Base-by-base conservation (phyloP, 2,888 invertebrate genomes). In the Limnephilus lunatus region DNA sequence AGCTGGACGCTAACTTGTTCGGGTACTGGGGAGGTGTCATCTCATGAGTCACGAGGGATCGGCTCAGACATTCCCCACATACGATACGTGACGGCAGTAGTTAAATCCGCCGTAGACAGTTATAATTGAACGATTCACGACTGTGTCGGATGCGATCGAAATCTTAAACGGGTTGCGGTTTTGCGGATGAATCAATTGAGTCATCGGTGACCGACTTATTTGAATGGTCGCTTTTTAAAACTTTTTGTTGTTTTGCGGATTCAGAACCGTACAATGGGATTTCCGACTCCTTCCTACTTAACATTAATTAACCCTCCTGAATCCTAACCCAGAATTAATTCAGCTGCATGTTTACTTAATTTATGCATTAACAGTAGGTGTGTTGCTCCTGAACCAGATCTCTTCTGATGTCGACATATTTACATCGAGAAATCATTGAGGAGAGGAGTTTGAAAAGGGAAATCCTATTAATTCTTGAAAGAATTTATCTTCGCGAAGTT, bases 201-300 rank as follows among this genome's bases (percentile, higher is more conserved):
- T 83, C 83, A 83, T 35, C 83, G 83, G 25, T 83, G 83, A 83
- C 83, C 83, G 83, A 83, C 83, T 83, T 83, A 32, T 83, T 83
- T 25, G 83, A 39, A 35, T 83, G 35, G 83, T 83, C 25, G 68
- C 25, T 25, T 25, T 68, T 68, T 68, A 68, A 68, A 68, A 68
- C 68, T 68, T 19, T 68, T 68, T 9, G 25, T 68, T n/a, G 9
- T 68, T 68, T 35, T n/a, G n/a, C 7, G 68, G n/a, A 68, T 68
- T 68, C 68, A 68, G 68, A 68, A 68, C 68, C 11, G 68, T 68
- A 68, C 12, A 25, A n/a, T 68, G 25, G 68, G 25, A 68, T 68
- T 68, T 68, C 68, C 68, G 68, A 68, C 2, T 25, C 25, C 25
- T 25, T 68, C 35, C 35, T 35, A 35, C 35, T 35, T 35, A 35